Base-by-base conservation (phyloP, 2,888 invertebrate species). In the Fragum whitleyi region DNA sequence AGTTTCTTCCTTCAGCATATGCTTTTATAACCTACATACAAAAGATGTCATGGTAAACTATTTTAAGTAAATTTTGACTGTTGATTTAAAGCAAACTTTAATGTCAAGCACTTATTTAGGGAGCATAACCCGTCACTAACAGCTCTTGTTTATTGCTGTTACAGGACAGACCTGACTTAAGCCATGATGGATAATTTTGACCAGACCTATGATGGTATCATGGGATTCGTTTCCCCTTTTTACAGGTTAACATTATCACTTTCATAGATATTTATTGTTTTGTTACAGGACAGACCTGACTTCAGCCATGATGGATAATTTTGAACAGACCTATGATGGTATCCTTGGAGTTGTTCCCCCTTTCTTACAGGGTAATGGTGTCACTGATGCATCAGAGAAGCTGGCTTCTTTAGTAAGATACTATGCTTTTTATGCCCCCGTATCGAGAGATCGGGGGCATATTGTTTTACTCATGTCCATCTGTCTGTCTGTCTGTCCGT, bases 161-260 rank as follows among this genome's bases (percentile, higher is more conserved):
- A 67, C 59, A 72, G 71, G 26, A 36, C 71, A 29, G 72, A 72
- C 19, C 6, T 55, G n/a, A 42, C 39, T 16, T 1, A 67, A 16
- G 71, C 67, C 21, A 47, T 62, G 21, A 68, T 72, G 16, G 77
- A 70, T 47, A 86, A 79, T 36, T 78, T 86, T 28, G 85, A 82
- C 85, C 77, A 83, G 86, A 47, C 65, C 65, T 78, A 86, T n/a
- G 90, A 91, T 70, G 78, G 86, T 32, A 84, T 89, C 26, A 77
- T 91, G 11, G 91, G 91, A 11, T 62, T 85, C 2, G 55, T 87
- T 0, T 91, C 91, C 19, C 70, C 82, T 42, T 91, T 91, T 86
- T 91, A 11, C 87, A 89, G 78, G 88, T 87, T 5, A 83, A 78
- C 51, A 69, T 76, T 36, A 77, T 86, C 14, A 83, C 88, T 19